Evolutionary conservation across 2,113 vertebrate species (phyloP), one percentile per base, ranked within the genome.

Genomic region (Pelodiscus sinensis): DNA sequence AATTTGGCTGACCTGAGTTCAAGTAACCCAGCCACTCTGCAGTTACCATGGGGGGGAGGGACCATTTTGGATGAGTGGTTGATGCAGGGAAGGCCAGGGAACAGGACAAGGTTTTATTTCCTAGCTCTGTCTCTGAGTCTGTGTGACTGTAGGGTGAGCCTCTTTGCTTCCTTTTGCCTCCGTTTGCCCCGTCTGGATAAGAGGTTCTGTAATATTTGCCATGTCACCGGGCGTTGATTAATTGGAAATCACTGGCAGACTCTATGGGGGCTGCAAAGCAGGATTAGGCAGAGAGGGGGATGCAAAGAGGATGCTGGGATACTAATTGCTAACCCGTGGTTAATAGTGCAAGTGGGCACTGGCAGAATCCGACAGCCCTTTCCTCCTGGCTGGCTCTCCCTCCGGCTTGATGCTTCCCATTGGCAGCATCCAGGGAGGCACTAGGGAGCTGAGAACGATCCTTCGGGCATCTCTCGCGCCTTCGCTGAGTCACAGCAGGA

Each of bases 401-500:
- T 86, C 89, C 57, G 86, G 89, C 80, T 82, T 16, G 71, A 16
- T 92, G 82, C 54, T 12, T 52, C 24, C 88, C 9, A 86, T 90
- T 75, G 31, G 87, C 56, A 81, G 15, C n/a, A 75, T 91, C 92
- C 85, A 9, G 12, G 80, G 90, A 96, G 88, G 96, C 90, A 87
- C 54, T 84, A 51, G 56, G 2, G 91, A 81, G 11, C 80, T 38
- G 29, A n/a, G 90, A 79, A 82, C 22, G 86, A 87, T 95, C 62
- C 94, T 93, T 10, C 31, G 82, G 94, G 94, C 95, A 80, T 77
- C 0, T n/a, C 91, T 96, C 90, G 92, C 88, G 44, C 95, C 96
- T 82, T 9, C 4, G 90, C 93, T 97, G 97, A 97, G 89, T 97
- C 96, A 97, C 1, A 1, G 60, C 4, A 54, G 86, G 77, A 96